These are phyloP conservation scores for Ancistrus triradiatus DNA, from an alignment of 2,113 vertebrate genomes.

Conservation along the genomic window DNA sequence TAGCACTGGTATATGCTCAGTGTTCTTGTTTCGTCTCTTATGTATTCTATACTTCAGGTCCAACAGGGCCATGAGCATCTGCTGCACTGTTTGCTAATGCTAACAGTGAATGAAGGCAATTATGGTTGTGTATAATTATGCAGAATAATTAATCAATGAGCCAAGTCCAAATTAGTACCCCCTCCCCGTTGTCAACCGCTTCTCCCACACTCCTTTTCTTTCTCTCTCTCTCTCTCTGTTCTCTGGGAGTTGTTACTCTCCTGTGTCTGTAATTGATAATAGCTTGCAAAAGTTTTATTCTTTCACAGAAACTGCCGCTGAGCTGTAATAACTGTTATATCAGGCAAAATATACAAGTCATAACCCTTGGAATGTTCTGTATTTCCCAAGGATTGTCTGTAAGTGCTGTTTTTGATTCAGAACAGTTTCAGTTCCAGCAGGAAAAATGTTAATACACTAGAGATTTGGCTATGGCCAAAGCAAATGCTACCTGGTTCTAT, in stretches of 20 bases:
- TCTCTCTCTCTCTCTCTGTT: background rate
- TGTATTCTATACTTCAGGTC: too few species aligned
- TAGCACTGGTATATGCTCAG: too few species aligned
- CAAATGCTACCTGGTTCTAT: too few species aligned
- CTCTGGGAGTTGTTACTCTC: slow-evolving; percentile 27
- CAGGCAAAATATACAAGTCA: slow-evolving; percentile 9
- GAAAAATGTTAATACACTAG: too few species aligned
- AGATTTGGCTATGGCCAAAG: too few species aligned
- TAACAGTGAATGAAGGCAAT: slow-evolving; percentile 7
- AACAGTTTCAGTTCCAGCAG: too few species aligned
- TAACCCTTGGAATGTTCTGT: background rate
- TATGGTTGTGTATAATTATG: slow-evolving; percentile 20
- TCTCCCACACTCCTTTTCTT: background rate
- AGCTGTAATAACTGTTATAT: slow-evolving; percentile 33
- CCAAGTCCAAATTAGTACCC: too few species aligned
- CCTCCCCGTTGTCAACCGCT: too few species aligned
- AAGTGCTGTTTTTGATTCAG: too few species aligned
- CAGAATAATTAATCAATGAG: slow-evolving; percentile 5
- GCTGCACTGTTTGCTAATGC: background rate
- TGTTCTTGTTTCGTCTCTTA: too few species aligned
- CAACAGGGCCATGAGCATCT: too few species aligned
- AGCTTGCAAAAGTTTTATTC: slow-evolving; percentile 12
- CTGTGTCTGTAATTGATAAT: slow-evolving; percentile 43
- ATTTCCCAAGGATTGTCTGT: too few species aligned
- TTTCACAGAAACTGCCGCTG: slow-evolving; percentile 34